Evolutionary conservation across 1,140 invertebrate genomes (phyloP).

Genomic region (Portunus trituberculatus): DNA sequence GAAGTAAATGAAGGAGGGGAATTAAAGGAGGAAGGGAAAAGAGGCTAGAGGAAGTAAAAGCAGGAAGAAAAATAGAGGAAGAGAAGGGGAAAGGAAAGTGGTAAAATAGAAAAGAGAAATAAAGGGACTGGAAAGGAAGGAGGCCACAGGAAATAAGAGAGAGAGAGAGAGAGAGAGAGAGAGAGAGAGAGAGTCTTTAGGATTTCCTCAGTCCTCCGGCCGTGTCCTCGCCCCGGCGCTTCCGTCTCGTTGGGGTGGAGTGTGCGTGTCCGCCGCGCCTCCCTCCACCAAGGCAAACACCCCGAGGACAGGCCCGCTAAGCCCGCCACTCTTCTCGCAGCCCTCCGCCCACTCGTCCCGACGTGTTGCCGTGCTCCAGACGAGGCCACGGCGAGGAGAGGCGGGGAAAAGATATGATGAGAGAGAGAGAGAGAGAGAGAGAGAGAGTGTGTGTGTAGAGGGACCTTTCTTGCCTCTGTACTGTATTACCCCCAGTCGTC

Average conservation of each 20-base stretch:
- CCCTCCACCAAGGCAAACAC: background rate
- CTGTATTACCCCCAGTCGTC: too few species aligned
- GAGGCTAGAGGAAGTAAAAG: background rate
- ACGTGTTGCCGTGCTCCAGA: too few species aligned
- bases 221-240: background rate
- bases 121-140: too few species aligned
- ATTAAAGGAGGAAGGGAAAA: too few species aligned
- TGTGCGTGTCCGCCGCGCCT: background rate
- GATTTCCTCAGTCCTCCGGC: background rate
- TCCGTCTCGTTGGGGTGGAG: background rate
- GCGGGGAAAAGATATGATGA: background rate
- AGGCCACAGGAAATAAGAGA: too few species aligned
- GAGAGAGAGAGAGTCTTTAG: background rate
- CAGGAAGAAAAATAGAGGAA: background rate
- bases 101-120: too few species aligned
- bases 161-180: background rate
- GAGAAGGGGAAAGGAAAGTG: too few species aligned
- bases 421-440: background rate
- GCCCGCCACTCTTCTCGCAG: background rate
- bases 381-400: too few species aligned
- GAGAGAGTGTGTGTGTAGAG: background rate
- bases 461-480: too few species aligned
- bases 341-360: too few species aligned
- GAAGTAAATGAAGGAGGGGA: too few species aligned
- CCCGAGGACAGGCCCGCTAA: background rate